These are phyloP conservation scores for Seriola aureovittata DNA, from an alignment of 2,113 vertebrate species.

Conservation along the genomic window DNA sequence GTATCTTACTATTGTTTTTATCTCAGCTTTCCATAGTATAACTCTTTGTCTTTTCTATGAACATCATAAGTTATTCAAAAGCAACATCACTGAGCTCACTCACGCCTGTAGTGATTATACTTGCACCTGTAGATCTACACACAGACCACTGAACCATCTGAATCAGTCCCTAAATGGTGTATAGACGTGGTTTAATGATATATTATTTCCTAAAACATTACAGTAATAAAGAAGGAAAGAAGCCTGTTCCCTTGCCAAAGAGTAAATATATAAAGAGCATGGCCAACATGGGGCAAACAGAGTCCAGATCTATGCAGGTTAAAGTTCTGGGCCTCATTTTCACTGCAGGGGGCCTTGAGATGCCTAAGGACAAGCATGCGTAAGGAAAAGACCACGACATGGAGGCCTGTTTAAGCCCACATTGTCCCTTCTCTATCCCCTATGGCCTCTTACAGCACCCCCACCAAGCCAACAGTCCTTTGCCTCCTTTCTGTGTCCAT, in stretches of 20 bases:
- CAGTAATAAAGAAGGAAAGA: constrained; percentile 23
- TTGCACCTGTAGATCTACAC: constrained; percentile 27
- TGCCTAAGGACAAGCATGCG: constrained; percentile 81
- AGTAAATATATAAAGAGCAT: constrained; percentile 57
- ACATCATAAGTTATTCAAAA: not conserved
- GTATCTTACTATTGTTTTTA: constrained; percentile 35
- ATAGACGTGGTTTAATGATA: constrained; percentile 30
- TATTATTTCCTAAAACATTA: constrained; percentile 34
- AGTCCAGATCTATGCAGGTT: constrained; percentile 72
- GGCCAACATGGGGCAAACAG: constrained; percentile 53
- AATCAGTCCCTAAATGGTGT: constrained; percentile 4
- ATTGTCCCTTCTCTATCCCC: constrained; percentile 79
- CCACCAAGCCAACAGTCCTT: constrained; percentile 81
- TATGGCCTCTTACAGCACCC: constrained; percentile 78
- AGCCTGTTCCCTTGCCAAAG: constrained; percentile 15
- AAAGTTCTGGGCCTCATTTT: constrained; percentile 80
- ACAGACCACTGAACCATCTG: not conserved
- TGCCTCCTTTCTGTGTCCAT: constrained; percentile 78
- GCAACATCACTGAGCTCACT: not conserved
- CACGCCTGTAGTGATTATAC: not conserved
- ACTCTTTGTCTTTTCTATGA: not conserved
- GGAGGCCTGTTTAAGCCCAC: constrained; percentile 83
- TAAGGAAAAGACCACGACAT: constrained; percentile 75
- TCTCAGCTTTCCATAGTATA: not conserved
- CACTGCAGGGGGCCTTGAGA: constrained; percentile 72